Evolutionary conservation across 2,113 vertebrate species (phyloP).

Genomic region (Kobus ellipsiprymnus): DNA sequence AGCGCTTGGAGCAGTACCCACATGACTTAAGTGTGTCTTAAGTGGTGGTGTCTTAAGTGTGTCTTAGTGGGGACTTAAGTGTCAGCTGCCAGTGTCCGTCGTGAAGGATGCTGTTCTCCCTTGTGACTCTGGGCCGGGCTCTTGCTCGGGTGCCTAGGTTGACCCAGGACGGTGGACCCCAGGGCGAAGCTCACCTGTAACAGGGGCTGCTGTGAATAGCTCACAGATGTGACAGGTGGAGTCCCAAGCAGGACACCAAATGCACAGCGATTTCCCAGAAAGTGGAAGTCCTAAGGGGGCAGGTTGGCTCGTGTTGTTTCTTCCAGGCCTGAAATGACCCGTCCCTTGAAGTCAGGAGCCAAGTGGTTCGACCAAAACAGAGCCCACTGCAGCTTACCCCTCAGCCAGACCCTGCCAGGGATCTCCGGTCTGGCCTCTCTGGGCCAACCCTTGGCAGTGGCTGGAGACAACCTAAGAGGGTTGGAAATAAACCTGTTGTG

Average conservation of each 20-base stretch:
- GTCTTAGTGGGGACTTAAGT: no score
- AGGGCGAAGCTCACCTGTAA: no score
- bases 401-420: not conserved
- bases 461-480: not conserved
- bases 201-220: accelerated
- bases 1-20: not conserved
- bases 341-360: not conserved
- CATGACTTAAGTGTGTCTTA: not conserved
- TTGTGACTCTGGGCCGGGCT: accelerated
- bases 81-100: not conserved
- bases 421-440: not conserved
- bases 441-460: not conserved
- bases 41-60: no score
- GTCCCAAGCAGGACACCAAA: not conserved
- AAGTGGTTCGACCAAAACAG: not conserved
- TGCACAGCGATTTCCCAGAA: accelerated
- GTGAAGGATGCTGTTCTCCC: not conserved
- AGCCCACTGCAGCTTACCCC: accelerated
- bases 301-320: accelerated
- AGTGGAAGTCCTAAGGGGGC: accelerated
- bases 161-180: not conserved
- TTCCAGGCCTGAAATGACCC: accelerated
- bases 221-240: not conserved
- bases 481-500: not conserved
- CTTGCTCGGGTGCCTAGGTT: accelerated